Conservation (phyloP, 2,113 vertebrate species). For the Diadophis punctatus region DNA sequence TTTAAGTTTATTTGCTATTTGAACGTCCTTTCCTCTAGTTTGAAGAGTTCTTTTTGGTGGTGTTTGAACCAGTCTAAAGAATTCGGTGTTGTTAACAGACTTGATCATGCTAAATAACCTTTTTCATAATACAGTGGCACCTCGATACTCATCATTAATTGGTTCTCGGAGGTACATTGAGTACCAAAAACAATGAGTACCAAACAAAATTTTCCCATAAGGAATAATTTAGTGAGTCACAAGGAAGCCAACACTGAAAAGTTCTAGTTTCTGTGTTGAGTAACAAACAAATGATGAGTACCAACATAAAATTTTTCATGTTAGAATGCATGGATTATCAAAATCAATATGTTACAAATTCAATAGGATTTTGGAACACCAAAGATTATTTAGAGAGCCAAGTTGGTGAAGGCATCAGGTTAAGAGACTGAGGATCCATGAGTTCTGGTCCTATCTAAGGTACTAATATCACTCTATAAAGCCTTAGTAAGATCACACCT, state of each 20-base stretch:
- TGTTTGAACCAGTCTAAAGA: background rate
- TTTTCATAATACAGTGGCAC: background rate
- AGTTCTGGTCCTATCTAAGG: background rate
- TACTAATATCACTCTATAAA: no score
- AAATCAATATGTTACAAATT: no score
- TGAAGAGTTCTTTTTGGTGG: background rate
- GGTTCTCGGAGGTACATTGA: background rate
- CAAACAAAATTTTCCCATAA: background rate
- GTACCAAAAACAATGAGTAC: background rate
- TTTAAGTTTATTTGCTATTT: background rate
- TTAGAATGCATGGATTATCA: no score
- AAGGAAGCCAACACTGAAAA: background rate
- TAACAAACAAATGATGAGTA: background rate
- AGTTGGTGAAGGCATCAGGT: background rate
- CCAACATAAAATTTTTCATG: no score
- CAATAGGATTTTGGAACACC: no score
- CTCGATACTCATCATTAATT: background rate
- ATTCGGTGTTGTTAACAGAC: background rate
- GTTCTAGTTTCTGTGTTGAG: background rate
- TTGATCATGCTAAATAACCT: background rate
- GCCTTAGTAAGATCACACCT: no score
- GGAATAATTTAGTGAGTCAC: background rate
- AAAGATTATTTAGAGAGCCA: background rate
- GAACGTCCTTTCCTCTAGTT: background rate
- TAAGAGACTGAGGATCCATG: background rate